Evolutionary conservation across 1,140 invertebrate species (phyloP), one percentile per base, ranked within the genome.

Genomic region (Drosophila sucinea): DNA sequence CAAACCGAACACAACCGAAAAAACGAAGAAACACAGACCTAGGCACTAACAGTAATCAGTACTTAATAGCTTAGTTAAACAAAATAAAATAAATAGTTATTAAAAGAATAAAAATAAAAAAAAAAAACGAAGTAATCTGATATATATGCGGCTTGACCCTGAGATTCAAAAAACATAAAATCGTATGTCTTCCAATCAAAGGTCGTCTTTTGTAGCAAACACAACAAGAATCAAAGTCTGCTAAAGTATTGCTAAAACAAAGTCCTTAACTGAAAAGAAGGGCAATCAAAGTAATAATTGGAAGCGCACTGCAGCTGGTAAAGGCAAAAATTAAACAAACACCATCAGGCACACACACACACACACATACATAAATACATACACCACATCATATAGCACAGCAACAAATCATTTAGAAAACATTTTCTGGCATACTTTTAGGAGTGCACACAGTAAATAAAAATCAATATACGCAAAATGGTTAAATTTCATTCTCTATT

Each of bases 171-270:
- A 87, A 87, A 87, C 85, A 87, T 87, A 91, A 91, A 91, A 91
- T 91, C 90, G 85, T 85, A 91, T 90, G 90, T 91, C 90, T 91
- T 91, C 90, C 90, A 91, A 91, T 91, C 85, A 91, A 91, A 90
- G 90, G 87, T 91, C 90, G 90, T 91, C 86, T 91, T 90, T 91
- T 90, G 84, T 91, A 91, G 83, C 81, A 90, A 89, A 90, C 84
- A 89, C 77, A 90, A 89, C 70, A 89, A 80, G 85, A 90, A 84
- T 75, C 69, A 75, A 87, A 89, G 86, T 90, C 86, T 91, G 85
- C 85, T 17, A 17, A 17, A 17, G 79, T 84, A 90, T 90, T 86
- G 82, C 85, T 90, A 79, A 85, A 73, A 47, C 55, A 81, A 81
- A 74, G 32, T 25, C 58, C 44, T 51, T 51, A 74, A 74, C 40